Evolutionary conservation across 2,113 vertebrate species (phyloP).

Genomic region (Loxodonta africana): DNA sequence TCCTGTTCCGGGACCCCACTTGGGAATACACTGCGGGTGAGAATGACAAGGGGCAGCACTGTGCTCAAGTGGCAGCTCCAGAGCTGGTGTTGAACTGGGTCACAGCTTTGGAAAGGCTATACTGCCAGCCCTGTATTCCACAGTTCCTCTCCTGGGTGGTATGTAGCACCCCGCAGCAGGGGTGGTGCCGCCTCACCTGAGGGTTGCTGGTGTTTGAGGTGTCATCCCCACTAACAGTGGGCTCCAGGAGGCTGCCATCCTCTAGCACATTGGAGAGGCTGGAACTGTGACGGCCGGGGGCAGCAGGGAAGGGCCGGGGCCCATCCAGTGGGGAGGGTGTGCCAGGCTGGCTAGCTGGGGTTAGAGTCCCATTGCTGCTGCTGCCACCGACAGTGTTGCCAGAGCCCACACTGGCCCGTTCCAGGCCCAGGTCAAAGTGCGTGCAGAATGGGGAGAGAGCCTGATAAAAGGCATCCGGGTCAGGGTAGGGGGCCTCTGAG

Average conservation of each 20-base stretch:
- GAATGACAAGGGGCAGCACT: neutral
- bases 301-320: constrained; percentile 87
- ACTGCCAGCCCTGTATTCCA: neutral
- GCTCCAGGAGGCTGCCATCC: constrained; percentile 93
- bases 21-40: neutral
- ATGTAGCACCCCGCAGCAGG: neutral
- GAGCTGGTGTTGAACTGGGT: neutral
- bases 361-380: constrained; percentile 86
- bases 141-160: neutral
- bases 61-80: rapidly evolving
- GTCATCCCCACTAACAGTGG: constrained; percentile 87
- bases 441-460: constrained; percentile 94
- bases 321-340: constrained; percentile 92
- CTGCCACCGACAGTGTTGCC: constrained; percentile 64
- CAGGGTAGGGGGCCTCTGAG: constrained; percentile 83
- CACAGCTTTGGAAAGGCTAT: neutral
- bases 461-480: constrained; percentile 90
- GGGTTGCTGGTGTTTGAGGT: constrained; percentile 97
- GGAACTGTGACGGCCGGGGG: constrained; percentile 94
- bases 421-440: constrained; percentile 93
- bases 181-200: constrained; percentile 89
- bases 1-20: neutral
- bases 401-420: constrained; percentile 87
- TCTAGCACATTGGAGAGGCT: constrained; percentile 98
- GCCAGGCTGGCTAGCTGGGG: constrained; percentile 91